phyloP scores from a whole-genome alignment of 2,888 invertebrate genomes.

The Allolobophora icterica region DNA sequence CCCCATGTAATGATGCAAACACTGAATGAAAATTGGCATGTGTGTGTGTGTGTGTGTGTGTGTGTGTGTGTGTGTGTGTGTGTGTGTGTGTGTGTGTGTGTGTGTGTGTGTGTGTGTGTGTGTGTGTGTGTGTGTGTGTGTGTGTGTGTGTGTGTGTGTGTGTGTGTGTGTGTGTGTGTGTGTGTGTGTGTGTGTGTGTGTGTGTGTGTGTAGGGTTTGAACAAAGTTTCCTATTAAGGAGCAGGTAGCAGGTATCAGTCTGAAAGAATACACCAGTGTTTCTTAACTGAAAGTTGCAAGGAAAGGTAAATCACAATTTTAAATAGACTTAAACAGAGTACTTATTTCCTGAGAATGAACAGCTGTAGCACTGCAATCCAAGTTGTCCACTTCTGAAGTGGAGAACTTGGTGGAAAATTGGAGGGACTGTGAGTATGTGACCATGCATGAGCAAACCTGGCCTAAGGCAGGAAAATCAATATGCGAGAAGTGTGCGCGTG shows the following conservation, averaged over 20 bases:
- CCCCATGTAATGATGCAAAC: background rate
- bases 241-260: slow-evolving; percentile 14
- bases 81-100: no score
- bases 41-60: no score
- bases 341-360: no score
- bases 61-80: no score
- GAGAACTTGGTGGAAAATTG: background rate
- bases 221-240: background rate
- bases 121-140: no score
- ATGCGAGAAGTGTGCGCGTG: background rate
- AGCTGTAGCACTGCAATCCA: no score
- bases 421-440: background rate
- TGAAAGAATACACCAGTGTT: background rate
- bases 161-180: no score
- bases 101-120: no score
- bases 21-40: background rate
- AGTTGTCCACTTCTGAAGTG: background rate
- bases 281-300: background rate
- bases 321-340: no score
- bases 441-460: background rate
- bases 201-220: background rate
- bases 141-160: no score
- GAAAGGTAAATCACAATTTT: no score
- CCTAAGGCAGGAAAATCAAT: background rate
- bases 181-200: background rate